Conservation (phyloP, 1,140 invertebrate species). For the Cheumatopsyche charites region DNA sequence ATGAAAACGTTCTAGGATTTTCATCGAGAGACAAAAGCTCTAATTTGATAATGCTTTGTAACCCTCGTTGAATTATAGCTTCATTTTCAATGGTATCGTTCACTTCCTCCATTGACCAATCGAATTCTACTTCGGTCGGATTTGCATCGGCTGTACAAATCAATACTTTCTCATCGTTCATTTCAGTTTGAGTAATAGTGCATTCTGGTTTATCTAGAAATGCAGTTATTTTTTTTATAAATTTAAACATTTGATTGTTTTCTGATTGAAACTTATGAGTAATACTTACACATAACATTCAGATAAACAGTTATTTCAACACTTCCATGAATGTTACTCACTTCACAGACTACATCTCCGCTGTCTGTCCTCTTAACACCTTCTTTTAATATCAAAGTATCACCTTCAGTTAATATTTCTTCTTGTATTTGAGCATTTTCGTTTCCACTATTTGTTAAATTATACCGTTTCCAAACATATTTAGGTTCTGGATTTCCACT, state of each 20-base stretch:
- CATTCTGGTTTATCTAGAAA: slow-evolving; percentile 83
- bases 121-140: slow-evolving; percentile 77
- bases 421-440: background rate
- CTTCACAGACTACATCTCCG: slow-evolving; percentile 78
- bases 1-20: slow-evolving; percentile 78
- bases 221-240: background rate
- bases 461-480: slow-evolving; percentile 39
- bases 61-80: slow-evolving; percentile 60
- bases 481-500: slow-evolving; percentile 44
- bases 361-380: slow-evolving; percentile 66
- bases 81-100: slow-evolving; percentile 75
- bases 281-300: slow-evolving; percentile 85
- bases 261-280: no score
- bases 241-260: background rate
- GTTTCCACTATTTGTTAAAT: slow-evolving; percentile 19
- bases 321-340: slow-evolving; percentile 76
- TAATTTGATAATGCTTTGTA: slow-evolving; percentile 70
- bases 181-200: slow-evolving; percentile 72
- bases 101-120: slow-evolving; percentile 81
- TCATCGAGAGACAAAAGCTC: slow-evolving; percentile 64
- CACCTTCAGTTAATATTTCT: slow-evolving; percentile 59
- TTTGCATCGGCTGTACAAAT: slow-evolving; percentile 82
- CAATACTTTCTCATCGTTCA: slow-evolving; percentile 75
- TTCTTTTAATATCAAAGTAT: slow-evolving; percentile 64
- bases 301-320: slow-evolving; percentile 68